phyloP scores from a whole-genome alignment of 2,797 vertebrate genomes.

The Tachyglossus aculeatus region DNA sequence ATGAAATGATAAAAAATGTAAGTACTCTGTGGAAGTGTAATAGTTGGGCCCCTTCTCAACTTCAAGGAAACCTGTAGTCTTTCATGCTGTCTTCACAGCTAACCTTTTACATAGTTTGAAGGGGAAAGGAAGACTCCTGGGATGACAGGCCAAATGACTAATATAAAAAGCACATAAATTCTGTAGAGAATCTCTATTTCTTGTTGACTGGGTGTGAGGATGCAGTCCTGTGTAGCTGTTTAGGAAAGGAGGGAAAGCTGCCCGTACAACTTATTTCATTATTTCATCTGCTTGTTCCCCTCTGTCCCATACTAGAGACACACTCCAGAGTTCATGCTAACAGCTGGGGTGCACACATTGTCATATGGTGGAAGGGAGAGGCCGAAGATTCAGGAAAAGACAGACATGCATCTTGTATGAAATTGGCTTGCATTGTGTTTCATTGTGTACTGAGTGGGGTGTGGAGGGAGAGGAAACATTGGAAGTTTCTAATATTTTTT shows the following conservation, averaged over 20 bases:
- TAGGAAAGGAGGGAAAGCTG: background rate
- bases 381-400: background rate
- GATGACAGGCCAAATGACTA: background rate
- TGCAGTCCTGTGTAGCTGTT: background rate
- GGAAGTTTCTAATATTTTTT: too few species aligned
- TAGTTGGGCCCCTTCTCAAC: background rate
- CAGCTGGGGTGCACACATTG: background rate
- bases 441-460: background rate
- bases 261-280: background rate
- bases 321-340: background rate
- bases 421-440: background rate
- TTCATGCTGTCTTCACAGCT: background rate
- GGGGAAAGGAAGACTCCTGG: slow-evolving; percentile 10
- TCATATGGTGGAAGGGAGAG: background rate
- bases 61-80: background rate
- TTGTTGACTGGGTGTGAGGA: background rate
- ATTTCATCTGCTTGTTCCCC: background rate
- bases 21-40: background rate
- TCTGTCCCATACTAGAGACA: background rate
- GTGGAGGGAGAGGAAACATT: rapidly evolving
- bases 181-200: background rate
- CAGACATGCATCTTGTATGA: background rate
- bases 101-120: background rate
- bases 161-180: background rate
- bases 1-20: slow-evolving; percentile 23